Evolutionary conservation across 2,797 vertebrate species (phyloP).

Genomic region (Iguana delicatissima): DNA sequence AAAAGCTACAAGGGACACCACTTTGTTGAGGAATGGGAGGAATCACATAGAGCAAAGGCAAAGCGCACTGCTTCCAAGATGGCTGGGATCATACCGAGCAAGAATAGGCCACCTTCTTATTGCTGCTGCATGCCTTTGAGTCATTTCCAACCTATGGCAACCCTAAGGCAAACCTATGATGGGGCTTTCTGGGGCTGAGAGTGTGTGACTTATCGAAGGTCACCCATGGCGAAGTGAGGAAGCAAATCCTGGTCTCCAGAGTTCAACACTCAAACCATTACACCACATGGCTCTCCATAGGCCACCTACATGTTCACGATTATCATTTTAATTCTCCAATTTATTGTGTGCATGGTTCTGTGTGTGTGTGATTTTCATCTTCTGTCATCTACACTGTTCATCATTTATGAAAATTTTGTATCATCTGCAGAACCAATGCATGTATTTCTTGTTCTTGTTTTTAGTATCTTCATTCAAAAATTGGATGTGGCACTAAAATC

Average conservation of each 20-base stretch:
- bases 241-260: too few species aligned
- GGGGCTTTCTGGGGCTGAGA: too few species aligned
- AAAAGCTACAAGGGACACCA: neutral
- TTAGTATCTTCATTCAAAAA: neutral
- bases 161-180: too few species aligned
- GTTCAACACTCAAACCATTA: too few species aligned
- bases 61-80: neutral
- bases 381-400: neutral
- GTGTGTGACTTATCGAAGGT: too few species aligned
- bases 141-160: too few species aligned
- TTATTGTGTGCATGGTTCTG: neutral
- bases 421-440: neutral
- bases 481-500: neutral
- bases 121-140: too few species aligned
- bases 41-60: neutral
- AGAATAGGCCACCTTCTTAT: too few species aligned
- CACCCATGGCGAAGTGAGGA: too few species aligned
- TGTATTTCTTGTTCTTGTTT: neutral
- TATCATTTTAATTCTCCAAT: neutral
- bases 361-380: neutral
- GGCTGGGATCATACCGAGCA: neutral
- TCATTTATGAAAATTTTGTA: neutral
- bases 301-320: neutral
- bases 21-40: neutral
- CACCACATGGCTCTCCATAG: too few species aligned